phyloP scores from a whole-genome alignment of 2,113 vertebrate genomes.

The Poeciliopsis occidentalis region DNA sequence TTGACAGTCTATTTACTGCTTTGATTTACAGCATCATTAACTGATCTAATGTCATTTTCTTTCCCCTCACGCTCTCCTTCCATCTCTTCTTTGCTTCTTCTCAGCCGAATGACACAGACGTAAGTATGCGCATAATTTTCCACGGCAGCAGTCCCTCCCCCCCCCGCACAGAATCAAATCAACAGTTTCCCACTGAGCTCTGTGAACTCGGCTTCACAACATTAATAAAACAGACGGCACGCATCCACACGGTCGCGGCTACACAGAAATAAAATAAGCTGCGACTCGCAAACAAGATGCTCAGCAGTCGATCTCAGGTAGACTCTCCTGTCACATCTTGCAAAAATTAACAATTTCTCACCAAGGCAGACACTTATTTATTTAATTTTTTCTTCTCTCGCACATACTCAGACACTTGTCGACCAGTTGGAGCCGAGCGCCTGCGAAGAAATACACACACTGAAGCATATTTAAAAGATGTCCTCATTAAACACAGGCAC shows the following conservation, averaged over 20 bases:
- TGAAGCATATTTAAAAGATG: slow-evolving; percentile 4
- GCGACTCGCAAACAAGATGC: slow-evolving; percentile 31
- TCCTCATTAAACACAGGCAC: slow-evolving; percentile 23
- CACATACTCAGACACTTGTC: slow-evolving; percentile 12
- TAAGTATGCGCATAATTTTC: slow-evolving; percentile 59
- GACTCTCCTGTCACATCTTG: not conserved
- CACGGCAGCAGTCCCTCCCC: not conserved
- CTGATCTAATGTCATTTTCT: slow-evolving; percentile 30
- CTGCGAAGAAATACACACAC: slow-evolving; percentile 5
- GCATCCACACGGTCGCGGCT: slow-evolving; percentile 9
- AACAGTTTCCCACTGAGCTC: slow-evolving; percentile 32
- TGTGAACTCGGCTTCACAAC: slow-evolving; percentile 51
- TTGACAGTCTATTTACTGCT: not conserved
- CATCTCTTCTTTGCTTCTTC: slow-evolving; percentile 23
- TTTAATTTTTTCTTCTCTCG: slow-evolving; percentile 3
- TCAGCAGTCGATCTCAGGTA: slow-evolving; percentile 27
- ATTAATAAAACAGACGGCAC: slow-evolving; percentile 24
- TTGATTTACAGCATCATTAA: slow-evolving; percentile 27
- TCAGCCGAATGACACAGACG: slow-evolving; percentile 73
- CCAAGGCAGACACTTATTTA: not conserved
- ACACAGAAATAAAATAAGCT: slow-evolving; percentile 2
- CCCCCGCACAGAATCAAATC: slow-evolving; percentile 10
- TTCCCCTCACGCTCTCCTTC: slow-evolving; percentile 14
- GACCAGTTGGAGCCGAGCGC: slow-evolving; percentile 22
- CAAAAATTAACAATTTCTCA: slow-evolving; percentile 37